Conservation (phyloP, 1,140 invertebrate species). For the Pseudomyrmex sp. region DNA sequence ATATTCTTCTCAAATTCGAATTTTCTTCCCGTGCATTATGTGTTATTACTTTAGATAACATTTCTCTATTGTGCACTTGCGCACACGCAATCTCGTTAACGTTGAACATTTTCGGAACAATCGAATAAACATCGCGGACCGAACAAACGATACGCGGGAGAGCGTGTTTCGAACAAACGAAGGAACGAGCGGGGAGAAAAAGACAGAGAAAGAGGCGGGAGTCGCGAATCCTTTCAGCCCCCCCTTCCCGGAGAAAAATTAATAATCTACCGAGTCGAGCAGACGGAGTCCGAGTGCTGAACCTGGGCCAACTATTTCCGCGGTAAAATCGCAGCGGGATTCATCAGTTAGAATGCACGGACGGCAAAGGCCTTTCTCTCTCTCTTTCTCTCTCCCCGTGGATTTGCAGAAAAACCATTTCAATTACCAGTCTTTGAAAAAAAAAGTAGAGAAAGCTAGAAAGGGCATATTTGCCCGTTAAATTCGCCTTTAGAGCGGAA, state of each 20-base stretch:
- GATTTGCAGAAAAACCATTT: slow-evolving; percentile 60
- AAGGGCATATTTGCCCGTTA: slow-evolving; percentile 7
- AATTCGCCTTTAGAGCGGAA: slow-evolving; percentile 28
- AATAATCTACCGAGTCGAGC: slow-evolving; percentile 71
- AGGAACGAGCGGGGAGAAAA: neutral
- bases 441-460: slow-evolving; percentile 1
- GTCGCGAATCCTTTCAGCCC: slow-evolving; percentile 64
- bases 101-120: slow-evolving; percentile 52
- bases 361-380: slow-evolving; percentile 55
- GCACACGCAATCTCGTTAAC: slow-evolving; percentile 19
- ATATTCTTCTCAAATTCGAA: slow-evolving; percentile 42
- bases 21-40: slow-evolving; percentile 22
- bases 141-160: slow-evolving; percentile 28
- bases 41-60: slow-evolving; percentile 19
- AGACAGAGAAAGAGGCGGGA: slow-evolving; percentile 30
- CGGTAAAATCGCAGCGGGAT: slow-evolving; percentile 70
- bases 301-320: slow-evolving; percentile 74
- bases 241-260: slow-evolving; percentile 67
- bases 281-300: slow-evolving; percentile 57
- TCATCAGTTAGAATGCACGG: slow-evolving; percentile 72
- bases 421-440: slow-evolving; percentile 69
- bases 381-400: neutral
- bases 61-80: neutral
- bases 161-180: slow-evolving; percentile 42
- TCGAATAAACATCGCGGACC: slow-evolving; percentile 67